Percentiles rank a stretch among this genome's conserved stretches.
These are phyloP conservation scores for Sebastes hubbsi DNA, from an alignment of 2,797 vertebrate species.

Conservation along the genomic window DNA sequence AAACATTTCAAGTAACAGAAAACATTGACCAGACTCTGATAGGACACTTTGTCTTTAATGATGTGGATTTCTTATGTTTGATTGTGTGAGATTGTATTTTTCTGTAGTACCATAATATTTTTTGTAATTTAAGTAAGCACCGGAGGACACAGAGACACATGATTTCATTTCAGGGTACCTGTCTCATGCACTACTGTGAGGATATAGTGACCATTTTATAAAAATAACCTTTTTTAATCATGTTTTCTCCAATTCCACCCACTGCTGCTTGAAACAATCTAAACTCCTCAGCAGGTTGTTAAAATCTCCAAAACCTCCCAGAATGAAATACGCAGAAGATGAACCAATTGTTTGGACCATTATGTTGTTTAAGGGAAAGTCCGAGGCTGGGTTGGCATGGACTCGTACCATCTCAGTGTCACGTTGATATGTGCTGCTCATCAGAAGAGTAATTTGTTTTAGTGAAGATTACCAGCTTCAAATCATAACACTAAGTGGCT, in stretches of 20 bases:
- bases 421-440: neutral
- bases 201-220: too few relatives aligned
- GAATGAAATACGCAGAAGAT: neutral
- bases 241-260: too few relatives aligned
- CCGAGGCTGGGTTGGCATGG: neutral
- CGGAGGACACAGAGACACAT: too few relatives aligned
- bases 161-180: too few relatives aligned
- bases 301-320: neutral
- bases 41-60: neutral
- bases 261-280: too few relatives aligned
- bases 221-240: too few relatives aligned
- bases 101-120: too few relatives aligned
- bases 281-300: neutral
- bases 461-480: slow-evolving; percentile 7
- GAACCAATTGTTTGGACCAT: too few relatives aligned
- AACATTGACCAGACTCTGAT: neutral
- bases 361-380: too few relatives aligned
- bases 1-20: neutral
- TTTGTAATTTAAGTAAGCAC: neutral
- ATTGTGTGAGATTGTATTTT: too few relatives aligned
- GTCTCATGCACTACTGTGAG: too few relatives aligned
- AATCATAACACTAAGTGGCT: slow-evolving; percentile 8
- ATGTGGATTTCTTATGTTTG: too few relatives aligned
- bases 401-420: neutral
- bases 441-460: slow-evolving; percentile 17